Percentiles rank a stretch among this genome's conserved stretches.
These are phyloP conservation scores for Anagyrus pseudococci DNA, from an alignment of 2,888 invertebrate species.

Conservation along the genomic window DNA sequence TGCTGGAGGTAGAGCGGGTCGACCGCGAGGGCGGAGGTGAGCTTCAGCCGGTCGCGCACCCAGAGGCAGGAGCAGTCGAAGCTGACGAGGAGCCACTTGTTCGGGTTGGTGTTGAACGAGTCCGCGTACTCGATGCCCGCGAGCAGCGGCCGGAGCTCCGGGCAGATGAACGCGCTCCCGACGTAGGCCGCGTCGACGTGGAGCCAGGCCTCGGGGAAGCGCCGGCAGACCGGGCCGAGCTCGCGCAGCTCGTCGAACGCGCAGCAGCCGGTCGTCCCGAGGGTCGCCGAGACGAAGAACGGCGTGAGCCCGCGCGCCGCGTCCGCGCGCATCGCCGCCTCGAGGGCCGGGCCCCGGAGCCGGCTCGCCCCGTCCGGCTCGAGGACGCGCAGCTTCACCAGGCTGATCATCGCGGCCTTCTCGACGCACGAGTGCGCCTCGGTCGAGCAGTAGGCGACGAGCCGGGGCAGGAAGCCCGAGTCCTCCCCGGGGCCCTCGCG, in stretches of 20 bases:
- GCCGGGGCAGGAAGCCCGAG: slow-evolving; percentile 75
- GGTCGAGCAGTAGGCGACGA: slow-evolving; percentile 78
- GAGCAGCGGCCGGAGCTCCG: slow-evolving; percentile 75
- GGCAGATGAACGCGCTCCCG: slow-evolving; percentile 85
- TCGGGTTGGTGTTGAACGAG: slow-evolving; percentile 88
- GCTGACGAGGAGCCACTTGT: slow-evolving; percentile 85
- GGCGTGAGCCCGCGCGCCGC: slow-evolving; percentile 77
- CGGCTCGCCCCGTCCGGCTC: slow-evolving; percentile 75
- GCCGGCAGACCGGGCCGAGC: slow-evolving; percentile 75
- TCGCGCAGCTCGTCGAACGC: slow-evolving; percentile 83
- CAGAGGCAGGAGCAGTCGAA: slow-evolving; percentile 88
- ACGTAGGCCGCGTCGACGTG: slow-evolving; percentile 91
- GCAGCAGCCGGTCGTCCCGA: slow-evolving; percentile 85
- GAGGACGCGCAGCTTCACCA: slow-evolving; percentile 74
- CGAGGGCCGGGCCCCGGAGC: slow-evolving; percentile 70
- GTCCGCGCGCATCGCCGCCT: slow-evolving; percentile 75
- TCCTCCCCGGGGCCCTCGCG: slow-evolving; percentile 66
- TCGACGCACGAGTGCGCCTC: slow-evolving; percentile 81
- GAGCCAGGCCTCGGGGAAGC: slow-evolving; percentile 75
- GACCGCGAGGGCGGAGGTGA: slow-evolving; percentile 84
- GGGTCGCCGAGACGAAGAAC: slow-evolving; percentile 82
- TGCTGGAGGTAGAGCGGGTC: slow-evolving; percentile 87
- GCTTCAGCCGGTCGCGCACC: slow-evolving; percentile 77
- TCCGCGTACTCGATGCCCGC: slow-evolving; percentile 77
- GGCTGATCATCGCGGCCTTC: slow-evolving; percentile 80